Percentiles rank a stretch among this genome's conserved stretches.
These are phyloP conservation scores for Sesia bembeciformis DNA, from an alignment of 2,888 invertebrate genomes.

Conservation along the genomic window DNA sequence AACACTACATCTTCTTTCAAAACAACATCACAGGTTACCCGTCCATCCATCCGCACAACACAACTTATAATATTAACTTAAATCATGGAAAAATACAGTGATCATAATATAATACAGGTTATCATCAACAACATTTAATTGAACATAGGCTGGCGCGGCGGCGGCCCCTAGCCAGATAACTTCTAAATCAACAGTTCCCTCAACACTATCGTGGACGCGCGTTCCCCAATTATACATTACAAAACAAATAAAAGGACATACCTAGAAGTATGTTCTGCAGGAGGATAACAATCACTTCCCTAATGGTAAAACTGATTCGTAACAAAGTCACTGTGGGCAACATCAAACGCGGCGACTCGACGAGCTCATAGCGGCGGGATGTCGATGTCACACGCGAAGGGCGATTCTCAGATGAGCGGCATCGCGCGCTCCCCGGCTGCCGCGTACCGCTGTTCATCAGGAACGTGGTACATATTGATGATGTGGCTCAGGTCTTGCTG, in stretches of 20 bases:
- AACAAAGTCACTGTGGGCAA: conserved; percentile 48
- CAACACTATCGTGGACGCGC: conserved; percentile 52
- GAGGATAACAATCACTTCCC: conserved; percentile 57
- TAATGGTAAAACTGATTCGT: conserved; percentile 40
- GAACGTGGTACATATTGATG: conserved; percentile 80
- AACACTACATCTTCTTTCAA: conserved; percentile 56
- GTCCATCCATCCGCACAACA: conserved; percentile 53
- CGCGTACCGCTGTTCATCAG: conserved; percentile 77
- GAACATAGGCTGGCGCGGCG: conserved; percentile 33
- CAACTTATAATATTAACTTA: conserved; percentile 66
- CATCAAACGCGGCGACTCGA: conserved; percentile 62
- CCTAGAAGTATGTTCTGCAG: conserved; percentile 63
- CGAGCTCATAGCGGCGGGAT: conserved; percentile 77
- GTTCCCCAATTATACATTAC: conserved; percentile 24
- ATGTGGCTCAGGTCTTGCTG: conserved; percentile 77
- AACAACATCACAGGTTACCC: conserved; percentile 37
- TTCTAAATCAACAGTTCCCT: conserved; percentile 48
- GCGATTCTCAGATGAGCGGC: conserved; percentile 78
- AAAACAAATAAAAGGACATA: conserved; percentile 69
- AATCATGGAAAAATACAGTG: conserved; percentile 70
- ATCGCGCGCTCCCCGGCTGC: conserved; percentile 74
- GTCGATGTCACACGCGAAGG: conserved; percentile 78
- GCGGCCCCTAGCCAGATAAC: conserved; percentile 30
- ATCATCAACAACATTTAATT: conserved; percentile 66
- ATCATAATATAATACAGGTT: conserved; percentile 67